Base-by-base conservation (phyloP, 2,888 invertebrate genomes). In the Eugnorisma glareosa region DNA sequence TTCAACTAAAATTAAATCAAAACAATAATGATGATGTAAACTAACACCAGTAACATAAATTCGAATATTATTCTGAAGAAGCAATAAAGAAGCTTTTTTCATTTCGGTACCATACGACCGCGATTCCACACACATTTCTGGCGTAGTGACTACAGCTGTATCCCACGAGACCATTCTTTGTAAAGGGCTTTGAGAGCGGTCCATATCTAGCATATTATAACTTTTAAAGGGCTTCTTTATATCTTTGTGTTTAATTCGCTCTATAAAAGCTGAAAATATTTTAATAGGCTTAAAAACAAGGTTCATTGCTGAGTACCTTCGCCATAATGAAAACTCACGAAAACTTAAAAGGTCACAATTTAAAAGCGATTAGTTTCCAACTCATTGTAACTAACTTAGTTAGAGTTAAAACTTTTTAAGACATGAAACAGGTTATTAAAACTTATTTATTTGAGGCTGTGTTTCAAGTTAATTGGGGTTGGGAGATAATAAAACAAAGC, bases 381-480 rank as follows among this genome's bases (percentile, higher is more conserved):
- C 73, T 82, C 51, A 57, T 57, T 71, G 54, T 81, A 70, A 69
- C 61, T 71, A 51, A 82, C 68, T 78, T 59, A 43, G 31, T 74
- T 59, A 40, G 63, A 67, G 69, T 73, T 69, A 28, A n/a, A 82
- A 70, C 59, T 69, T 54, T 54, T 48, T 54, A 71, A 69, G 63
- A 57, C 67, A 76, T 73, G 71, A 78, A 66, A 76, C 67, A 63
- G 78, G 71, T 81, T 82, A 86, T 86, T 84, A 75, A 78, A 86
- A 85, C 64, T 84, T 82, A 72, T 79, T 80, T 69, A 86, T 81
- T 73, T 73, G 24, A 81, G 67, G 37, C 67, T 75, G 28, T 59
- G 35, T 74, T 80, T 73, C 37, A 63, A 75, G 28, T 45, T 45
- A 51, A 69, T 48, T 76, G 45, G 45, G 35, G 43, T 74, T 71